Evolutionary conservation across 2,888 invertebrate species (phyloP).

Genomic region (Hedychridium roseum): DNA sequence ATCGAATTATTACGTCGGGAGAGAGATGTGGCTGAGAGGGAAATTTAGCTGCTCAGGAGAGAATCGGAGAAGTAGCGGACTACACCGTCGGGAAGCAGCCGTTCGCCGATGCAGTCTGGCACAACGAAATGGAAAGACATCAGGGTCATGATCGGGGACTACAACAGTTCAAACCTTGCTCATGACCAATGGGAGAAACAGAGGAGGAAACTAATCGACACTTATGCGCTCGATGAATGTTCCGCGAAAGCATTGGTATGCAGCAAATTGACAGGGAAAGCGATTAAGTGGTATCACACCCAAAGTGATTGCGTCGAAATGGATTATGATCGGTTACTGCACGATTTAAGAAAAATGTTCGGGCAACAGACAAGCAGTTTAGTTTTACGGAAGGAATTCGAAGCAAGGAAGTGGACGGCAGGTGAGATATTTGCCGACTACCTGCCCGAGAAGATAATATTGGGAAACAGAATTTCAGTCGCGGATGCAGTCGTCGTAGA

Average conservation of each 20-base stretch:
- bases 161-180: slow-evolving; percentile 2
- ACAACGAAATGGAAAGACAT: neutral
- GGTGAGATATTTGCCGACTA: slow-evolving; percentile 22
- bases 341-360: slow-evolving; percentile 17
- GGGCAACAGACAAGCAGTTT: slow-evolving; percentile 8
- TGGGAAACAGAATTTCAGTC: slow-evolving; percentile 14
- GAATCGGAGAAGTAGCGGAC: slow-evolving; percentile 16
- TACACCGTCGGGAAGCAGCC: neutral
- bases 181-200: slow-evolving; percentile 19
- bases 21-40: slow-evolving; percentile 18
- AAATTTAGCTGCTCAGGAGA: slow-evolving; percentile 14
- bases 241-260: slow-evolving; percentile 13
- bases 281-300: slow-evolving; percentile 19
- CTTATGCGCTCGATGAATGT: slow-evolving; percentile 5
- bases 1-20: slow-evolving; percentile 12
- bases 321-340: slow-evolving; percentile 4
- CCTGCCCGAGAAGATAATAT: slow-evolving; percentile 16
- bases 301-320: slow-evolving; percentile 15
- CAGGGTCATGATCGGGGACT: slow-evolving; percentile 9
- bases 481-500: slow-evolving; percentile 10
- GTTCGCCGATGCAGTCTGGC: neutral
- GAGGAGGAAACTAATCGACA: slow-evolving; percentile 8
- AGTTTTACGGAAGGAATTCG: slow-evolving; percentile 10
- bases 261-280: slow-evolving; percentile 9
- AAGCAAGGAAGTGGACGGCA: slow-evolving; percentile 18